Evolutionary conservation across 2,888 invertebrate genomes (phyloP).

Genomic region (Eurytoma adleriae): DNA sequence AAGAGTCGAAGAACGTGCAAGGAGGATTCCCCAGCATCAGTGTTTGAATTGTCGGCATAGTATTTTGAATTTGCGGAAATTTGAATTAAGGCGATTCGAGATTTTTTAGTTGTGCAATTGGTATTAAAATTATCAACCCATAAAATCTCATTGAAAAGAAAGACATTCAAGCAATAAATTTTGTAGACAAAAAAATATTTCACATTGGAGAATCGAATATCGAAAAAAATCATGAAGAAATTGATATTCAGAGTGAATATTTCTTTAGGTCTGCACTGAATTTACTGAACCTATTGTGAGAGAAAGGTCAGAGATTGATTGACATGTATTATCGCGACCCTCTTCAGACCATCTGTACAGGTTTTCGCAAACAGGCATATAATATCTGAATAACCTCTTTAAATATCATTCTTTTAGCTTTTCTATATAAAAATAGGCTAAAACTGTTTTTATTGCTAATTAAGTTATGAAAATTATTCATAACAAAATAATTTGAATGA

Average conservation of each 20-base stretch:
- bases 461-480: too few relatives aligned
- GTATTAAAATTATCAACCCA: not conserved
- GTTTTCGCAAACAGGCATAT: not conserved
- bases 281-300: not conserved
- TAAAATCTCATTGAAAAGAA: not conserved
- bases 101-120: not conserved
- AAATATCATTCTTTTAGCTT: too few relatives aligned
- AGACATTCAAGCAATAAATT: not conserved
- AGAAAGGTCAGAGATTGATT: slow-evolving; percentile 32
- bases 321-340: slow-evolving; percentile 35
- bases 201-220: not conserved
- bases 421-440: too few relatives aligned
- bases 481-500: not conserved
- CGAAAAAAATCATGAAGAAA: not conserved
- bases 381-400: too few relatives aligned
- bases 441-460: too few relatives aligned
- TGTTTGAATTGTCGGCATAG: slow-evolving; percentile 23
- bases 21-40: slow-evolving; percentile 19
- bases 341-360: not conserved
- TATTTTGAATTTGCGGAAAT: slow-evolving; percentile 22
- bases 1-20: not conserved
- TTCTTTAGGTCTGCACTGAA: slow-evolving; percentile 2
- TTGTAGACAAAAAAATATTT: too few relatives aligned
- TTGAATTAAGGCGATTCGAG: not conserved
- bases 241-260: slow-evolving; percentile 33